Evolutionary conservation across 2,888 invertebrate genomes (phyloP).

Genomic region (Synergus japonicus): DNA sequence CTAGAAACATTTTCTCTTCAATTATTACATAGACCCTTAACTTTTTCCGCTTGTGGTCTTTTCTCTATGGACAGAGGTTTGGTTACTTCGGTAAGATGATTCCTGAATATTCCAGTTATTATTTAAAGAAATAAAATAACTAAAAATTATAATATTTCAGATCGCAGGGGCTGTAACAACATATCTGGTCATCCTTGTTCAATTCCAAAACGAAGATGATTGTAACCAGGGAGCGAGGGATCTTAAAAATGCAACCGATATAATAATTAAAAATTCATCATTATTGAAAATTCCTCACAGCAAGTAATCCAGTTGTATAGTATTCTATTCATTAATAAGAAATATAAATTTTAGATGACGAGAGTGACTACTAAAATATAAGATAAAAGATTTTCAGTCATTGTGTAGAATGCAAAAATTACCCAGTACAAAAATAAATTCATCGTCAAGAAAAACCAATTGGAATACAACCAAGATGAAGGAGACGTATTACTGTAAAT

Average conservation of each 20-base stretch:
- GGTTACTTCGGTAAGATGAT: constrained; percentile 79
- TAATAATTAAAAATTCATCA: constrained; percentile 63
- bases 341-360: neutral
- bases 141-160: constrained; percentile 72
- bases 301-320: neutral
- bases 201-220: constrained; percentile 81
- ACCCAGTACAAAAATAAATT: no score
- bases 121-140: constrained; percentile 10
- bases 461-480: constrained; percentile 12
- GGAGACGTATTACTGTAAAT: constrained; percentile 42
- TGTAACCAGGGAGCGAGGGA: constrained; percentile 62
- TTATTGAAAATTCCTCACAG: constrained; percentile 58
- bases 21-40: constrained; percentile 79
- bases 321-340: neutral
- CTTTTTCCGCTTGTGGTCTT: constrained; percentile 81
- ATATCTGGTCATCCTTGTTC: constrained; percentile 81
- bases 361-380: no score
- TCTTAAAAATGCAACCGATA: constrained; percentile 67
- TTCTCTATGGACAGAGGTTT: constrained; percentile 80
- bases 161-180: constrained; percentile 81
- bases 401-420: no score
- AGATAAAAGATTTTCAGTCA: no score
- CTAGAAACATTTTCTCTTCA: constrained; percentile 82
- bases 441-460: no score
- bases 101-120: constrained; percentile 16